Evolutionary conservation across 2,888 invertebrate species (phyloP).

Genomic region (Ophioninae sp.): DNA sequence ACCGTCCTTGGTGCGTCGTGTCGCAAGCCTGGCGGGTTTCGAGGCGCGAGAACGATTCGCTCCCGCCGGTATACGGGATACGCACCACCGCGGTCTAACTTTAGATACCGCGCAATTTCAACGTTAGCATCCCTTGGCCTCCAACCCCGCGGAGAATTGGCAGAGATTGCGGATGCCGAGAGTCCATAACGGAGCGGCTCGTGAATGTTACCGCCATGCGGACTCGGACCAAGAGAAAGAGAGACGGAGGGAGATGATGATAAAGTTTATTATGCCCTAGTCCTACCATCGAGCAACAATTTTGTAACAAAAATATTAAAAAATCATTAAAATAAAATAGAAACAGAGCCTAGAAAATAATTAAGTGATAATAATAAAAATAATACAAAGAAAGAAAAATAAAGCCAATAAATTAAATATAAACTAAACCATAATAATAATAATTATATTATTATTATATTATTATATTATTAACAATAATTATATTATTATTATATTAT

Average conservation of each 20-base stretch:
- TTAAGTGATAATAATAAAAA: too few species aligned
- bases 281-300: background rate
- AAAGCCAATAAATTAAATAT: too few species aligned
- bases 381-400: too few species aligned
- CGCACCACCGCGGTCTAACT: constrained; percentile 35
- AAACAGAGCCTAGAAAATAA: too few species aligned
- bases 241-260: background rate
- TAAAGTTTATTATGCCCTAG: background rate
- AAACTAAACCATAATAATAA: too few species aligned
- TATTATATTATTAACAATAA: too few species aligned
- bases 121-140: constrained; percentile 43
- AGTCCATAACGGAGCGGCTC: constrained; percentile 1
- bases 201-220: constrained; percentile 1
- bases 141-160: constrained; percentile 31
- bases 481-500: too few species aligned
- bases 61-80: constrained; percentile 19
- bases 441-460: too few species aligned
- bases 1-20: constrained; percentile 50
- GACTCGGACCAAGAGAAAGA: background rate
- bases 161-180: constrained; percentile 29
- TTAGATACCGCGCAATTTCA: constrained; percentile 56
- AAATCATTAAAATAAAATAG: too few species aligned
- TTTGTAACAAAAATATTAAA: too few species aligned
- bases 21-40: constrained; percentile 38
- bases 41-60: constrained; percentile 35